These are phyloP conservation scores for Pogoniulus pusillus DNA, from an alignment of 2,797 vertebrate genomes.

Conservation along the genomic window DNA sequence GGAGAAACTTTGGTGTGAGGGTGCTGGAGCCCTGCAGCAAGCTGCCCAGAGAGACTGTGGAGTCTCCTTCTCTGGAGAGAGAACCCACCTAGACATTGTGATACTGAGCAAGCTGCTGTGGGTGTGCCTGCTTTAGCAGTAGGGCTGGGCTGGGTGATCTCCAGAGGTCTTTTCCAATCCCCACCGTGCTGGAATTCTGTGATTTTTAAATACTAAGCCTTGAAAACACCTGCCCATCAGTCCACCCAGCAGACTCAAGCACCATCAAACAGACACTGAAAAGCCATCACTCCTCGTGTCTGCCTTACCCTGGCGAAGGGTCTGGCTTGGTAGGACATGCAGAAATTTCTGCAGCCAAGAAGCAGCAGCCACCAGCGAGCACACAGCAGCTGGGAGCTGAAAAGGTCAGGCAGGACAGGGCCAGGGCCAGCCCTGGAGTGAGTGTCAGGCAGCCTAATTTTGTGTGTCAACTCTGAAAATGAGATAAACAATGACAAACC, in stretches of 20 bases:
- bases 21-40: too few species aligned
- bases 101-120: too few species aligned
- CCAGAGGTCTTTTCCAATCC: not conserved
- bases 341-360: not conserved
- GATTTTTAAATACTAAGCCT: not conserved
- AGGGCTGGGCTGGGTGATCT: not conserved
- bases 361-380: constrained; percentile 16
- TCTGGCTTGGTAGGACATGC: not conserved
- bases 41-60: too few species aligned
- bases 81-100: too few species aligned
- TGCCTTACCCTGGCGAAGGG: not conserved
- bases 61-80: too few species aligned
- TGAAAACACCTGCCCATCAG: not conserved
- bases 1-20: too few species aligned
- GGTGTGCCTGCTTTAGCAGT: too few species aligned
- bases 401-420: constrained; percentile 75
- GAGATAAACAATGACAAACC: constrained; percentile 84
- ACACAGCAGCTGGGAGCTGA: not conserved
- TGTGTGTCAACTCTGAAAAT: constrained; percentile 84
- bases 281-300: not conserved
- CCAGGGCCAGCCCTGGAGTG: constrained; percentile 69
- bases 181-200: not conserved
- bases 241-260: not conserved
- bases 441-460: constrained; percentile 83
- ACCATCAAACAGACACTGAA: not conserved